Base-by-base conservation (phyloP, 2,113 vertebrate genomes). In the Malaclemys terrapin region DNA sequence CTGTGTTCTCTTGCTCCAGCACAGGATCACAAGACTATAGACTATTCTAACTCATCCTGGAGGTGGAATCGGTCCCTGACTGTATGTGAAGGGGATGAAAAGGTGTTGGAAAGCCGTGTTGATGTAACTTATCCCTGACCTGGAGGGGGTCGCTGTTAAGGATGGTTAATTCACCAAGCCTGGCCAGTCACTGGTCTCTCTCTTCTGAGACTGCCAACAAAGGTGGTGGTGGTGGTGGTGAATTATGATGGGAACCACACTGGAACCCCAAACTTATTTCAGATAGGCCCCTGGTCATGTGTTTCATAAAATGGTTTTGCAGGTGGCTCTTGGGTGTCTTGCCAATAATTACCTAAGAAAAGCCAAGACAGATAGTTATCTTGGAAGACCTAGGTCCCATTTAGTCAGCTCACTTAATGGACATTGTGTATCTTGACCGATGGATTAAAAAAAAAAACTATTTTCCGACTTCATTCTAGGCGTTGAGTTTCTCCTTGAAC, bases 401-500 rank as follows among this genome's bases (percentile, higher is more conserved):
- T 84, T 93, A 78, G 85, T 20, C 1, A 94, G 29, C 42, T 88
- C 50, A 35, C 12, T 87, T 88, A 89, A 0, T 12, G 11, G 57
- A 59, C 57, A 12, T 45, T 1, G 0, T n/a, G 90, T 94, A 59
- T 35, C 56, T 53, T 93, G 80, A 87, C 35, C 49, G 31, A 85
- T 25, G 80, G 31, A 87, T 29, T 42, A n/a, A n/a, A n/a, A 45
- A 82, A 56, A 53, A 50, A 22, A 81, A 4, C 25, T 10, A 16
- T 76, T 76, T 20, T 47, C 22, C 11, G 29, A 6, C 31, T 38
- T 22, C 53, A 91, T 90, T 79, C 7, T 0, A 29, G 93, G 80
- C n/a, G 80, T 35, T 47, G 53, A 65, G 31, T 93, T 97, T 95
- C 91, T 92, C 25, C 84, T 96, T 96, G 89, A 95, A 87, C 80